Percentiles rank a stretch among this genome's conserved stretches.
These are phyloP conservation scores for Atlantisia rogersi DNA, from an alignment of 2,113 vertebrate genomes.

Conservation along the genomic window DNA sequence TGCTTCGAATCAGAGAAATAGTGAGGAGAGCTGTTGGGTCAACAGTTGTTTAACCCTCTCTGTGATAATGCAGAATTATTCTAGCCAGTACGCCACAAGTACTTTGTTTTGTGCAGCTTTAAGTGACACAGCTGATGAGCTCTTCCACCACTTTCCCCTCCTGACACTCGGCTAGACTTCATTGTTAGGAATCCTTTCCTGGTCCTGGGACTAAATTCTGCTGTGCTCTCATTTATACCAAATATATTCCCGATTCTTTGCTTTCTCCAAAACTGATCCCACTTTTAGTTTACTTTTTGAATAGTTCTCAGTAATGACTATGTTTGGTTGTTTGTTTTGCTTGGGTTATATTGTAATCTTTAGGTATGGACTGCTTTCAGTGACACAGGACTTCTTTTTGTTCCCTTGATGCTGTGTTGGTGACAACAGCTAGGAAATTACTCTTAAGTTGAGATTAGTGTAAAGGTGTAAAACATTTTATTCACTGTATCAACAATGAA, in stretches of 20 bases:
- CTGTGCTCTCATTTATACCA: neutral
- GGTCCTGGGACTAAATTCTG: neutral
- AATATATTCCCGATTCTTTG: neutral
- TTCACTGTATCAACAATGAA: neutral
- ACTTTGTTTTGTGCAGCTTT: conserved; percentile 39
- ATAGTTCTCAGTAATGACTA: neutral
- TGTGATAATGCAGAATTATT: conserved; percentile 32
- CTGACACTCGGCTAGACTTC: neutral
- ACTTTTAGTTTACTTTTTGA: neutral
- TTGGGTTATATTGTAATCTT: neutral
- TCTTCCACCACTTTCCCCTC: neutral
- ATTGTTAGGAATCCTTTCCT: neutral
- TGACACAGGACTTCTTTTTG: neutral
- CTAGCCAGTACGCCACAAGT: conserved; percentile 16
- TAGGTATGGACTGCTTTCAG: neutral
- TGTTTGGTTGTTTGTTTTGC: neutral
- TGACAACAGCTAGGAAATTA: neutral
- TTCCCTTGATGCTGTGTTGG: neutral
- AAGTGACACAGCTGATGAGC: conserved; percentile 21
- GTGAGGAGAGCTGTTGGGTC: conserved; percentile 27
- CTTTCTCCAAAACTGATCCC: neutral
- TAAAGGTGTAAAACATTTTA: neutral
- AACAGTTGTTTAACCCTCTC: conserved; percentile 48
- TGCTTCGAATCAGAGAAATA: conserved; percentile 37
- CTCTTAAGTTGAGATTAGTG: neutral